Percentiles rank a stretch among this genome's conserved stretches.
phyloP scores from a whole-genome alignment of 1,140 invertebrate genomes.

The Drosophila repletoides region DNA sequence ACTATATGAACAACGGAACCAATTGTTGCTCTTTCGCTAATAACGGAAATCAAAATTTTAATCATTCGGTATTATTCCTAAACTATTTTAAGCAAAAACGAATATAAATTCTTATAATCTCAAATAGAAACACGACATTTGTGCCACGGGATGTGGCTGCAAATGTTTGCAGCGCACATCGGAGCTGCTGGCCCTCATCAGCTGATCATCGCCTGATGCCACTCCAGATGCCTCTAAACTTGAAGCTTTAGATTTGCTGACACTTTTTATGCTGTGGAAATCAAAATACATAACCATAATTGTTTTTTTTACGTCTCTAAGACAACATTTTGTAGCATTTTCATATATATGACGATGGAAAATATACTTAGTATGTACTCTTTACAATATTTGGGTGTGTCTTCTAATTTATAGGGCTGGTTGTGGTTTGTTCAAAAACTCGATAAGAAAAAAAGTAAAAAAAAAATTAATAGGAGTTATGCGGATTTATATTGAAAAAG shows the following conservation, averaged over 20 bases:
- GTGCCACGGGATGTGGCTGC: constrained; percentile 93
- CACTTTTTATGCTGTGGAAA: constrained; percentile 2
- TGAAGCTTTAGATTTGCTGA: background rate
- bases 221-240: background rate
- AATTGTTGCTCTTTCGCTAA: too few species aligned
- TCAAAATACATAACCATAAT: constrained; percentile 16
- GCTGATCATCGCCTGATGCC: constrained; percentile 34
- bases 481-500: too few species aligned
- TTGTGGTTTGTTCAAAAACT: too few species aligned
- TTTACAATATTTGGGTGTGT: background rate
- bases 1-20: too few species aligned
- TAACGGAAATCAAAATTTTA: too few species aligned
- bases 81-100: background rate
- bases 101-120: background rate
- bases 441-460: too few species aligned
- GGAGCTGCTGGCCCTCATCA: constrained; percentile 54
- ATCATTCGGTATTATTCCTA: too few species aligned
- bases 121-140: constrained; percentile 83
- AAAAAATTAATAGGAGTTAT: too few species aligned
- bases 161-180: constrained; percentile 87
- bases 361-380: constrained; percentile 31
- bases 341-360: constrained; percentile 18
- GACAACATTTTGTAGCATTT: constrained; percentile 42
- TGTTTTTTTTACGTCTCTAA: constrained; percentile 51
- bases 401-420: background rate